Conservation (phyloP, 2,113 vertebrate species). For the Ammodytes marinus region DNA sequence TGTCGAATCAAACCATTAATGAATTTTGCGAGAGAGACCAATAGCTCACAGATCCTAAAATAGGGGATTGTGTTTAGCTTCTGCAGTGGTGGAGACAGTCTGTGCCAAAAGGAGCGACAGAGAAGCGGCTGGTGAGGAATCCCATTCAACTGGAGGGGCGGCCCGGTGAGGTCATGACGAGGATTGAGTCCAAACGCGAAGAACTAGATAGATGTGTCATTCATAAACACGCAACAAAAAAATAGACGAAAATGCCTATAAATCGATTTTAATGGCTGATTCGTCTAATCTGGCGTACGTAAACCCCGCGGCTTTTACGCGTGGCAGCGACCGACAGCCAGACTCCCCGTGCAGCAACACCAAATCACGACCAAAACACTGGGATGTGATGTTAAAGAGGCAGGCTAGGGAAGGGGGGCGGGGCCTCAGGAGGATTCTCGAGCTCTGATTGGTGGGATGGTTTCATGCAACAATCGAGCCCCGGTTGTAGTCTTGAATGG, state of each 20-base stretch:
- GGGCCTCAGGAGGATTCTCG: background rate
- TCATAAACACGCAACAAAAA: too few relatives aligned
- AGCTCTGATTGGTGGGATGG: slow-evolving; percentile 56
- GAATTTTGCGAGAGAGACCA: background rate
- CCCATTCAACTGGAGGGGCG: slow-evolving; percentile 74
- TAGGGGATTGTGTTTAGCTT: background rate
- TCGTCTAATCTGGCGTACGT: too few relatives aligned
- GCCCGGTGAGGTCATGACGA: slow-evolving; percentile 75
- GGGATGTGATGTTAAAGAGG: slow-evolving; percentile 41
- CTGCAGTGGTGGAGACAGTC: slow-evolving; percentile 29
- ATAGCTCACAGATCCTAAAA: slow-evolving; percentile 26
- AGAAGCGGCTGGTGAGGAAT: slow-evolving; percentile 48
- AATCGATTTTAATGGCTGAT: too few relatives aligned
- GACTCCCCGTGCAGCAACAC: background rate
- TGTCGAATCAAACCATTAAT: slow-evolving; percentile 56
- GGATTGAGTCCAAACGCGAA: slow-evolving; percentile 51
- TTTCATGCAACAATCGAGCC: slow-evolving; percentile 11
- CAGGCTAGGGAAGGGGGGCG: slow-evolving; percentile 40
- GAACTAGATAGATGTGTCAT: slow-evolving; percentile 30
- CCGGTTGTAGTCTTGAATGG: slow-evolving; percentile 57
- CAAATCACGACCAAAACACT: slow-evolving; percentile 70
- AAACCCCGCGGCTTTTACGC: too few relatives aligned
- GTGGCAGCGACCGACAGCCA: too few relatives aligned
- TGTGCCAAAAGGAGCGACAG: slow-evolving; percentile 48
- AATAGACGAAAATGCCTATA: too few relatives aligned